Conservation (phyloP, 1,140 invertebrate species). For the Trissolcus basalis region DNA sequence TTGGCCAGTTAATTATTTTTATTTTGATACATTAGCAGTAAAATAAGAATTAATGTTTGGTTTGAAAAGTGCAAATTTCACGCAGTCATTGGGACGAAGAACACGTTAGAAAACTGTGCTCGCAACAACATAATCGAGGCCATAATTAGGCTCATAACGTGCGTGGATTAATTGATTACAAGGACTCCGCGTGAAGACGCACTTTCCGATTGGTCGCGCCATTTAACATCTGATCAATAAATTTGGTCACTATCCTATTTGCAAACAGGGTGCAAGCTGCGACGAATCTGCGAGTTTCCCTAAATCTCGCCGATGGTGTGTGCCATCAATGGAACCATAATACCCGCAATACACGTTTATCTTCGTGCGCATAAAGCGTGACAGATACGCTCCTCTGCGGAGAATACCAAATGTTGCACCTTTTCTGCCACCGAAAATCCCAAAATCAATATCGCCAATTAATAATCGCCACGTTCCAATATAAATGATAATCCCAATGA, state of each 20-base stretch:
- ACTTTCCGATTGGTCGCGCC: conserved; percentile 52
- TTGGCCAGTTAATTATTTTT: too few relatives aligned
- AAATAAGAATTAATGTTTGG: too few relatives aligned
- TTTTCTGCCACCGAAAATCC: conserved; percentile 61
- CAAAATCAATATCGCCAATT: conserved; percentile 7
- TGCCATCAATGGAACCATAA: conserved; percentile 69
- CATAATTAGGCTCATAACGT: conserved; percentile 21
- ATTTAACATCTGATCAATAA: conserved; percentile 68
- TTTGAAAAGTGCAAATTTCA: too few relatives aligned
- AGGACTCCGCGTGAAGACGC: conserved; percentile 2
- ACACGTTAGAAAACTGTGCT: too few relatives aligned
- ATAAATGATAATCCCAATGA: not conserved
- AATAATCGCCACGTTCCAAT: not conserved
- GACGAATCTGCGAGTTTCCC: conserved; percentile 75
- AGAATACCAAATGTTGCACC: conserved; percentile 63
- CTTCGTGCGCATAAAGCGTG: conserved; percentile 61
- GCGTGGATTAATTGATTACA: conserved; percentile 29
- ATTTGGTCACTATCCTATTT: conserved; percentile 71
- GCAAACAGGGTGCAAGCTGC: conserved; percentile 75
- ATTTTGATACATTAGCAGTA: too few relatives aligned
- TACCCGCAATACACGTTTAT: conserved; percentile 70
- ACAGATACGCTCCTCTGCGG: conserved; percentile 57
- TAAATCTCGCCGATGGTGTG: conserved; percentile 73
- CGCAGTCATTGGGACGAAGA: too few relatives aligned
- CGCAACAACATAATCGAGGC: conserved; percentile 10